Evolutionary conservation across 2,113 vertebrate genomes (phyloP).

Genomic region (Lepus europaeus): DNA sequence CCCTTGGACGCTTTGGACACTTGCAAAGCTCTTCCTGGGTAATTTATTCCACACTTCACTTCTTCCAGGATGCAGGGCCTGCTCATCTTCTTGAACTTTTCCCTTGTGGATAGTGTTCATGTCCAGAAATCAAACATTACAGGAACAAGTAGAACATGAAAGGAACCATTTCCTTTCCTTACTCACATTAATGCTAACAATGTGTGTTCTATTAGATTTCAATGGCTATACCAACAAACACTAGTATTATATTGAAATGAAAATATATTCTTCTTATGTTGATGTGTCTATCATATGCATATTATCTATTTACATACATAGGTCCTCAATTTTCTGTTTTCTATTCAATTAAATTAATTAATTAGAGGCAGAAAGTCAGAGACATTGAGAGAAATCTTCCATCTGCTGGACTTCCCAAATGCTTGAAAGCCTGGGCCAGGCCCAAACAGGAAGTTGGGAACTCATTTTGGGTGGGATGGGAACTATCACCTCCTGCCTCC

Average conservation of each 20-base stretch:
- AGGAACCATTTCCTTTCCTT: neutral
- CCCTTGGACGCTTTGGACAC: neutral
- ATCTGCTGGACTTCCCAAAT: no score
- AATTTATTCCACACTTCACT: neutral
- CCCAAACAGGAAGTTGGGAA: no score
- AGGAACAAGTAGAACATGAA: neutral
- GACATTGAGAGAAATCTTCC: no score
- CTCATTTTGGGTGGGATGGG: no score
- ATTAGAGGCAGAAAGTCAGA: no score
- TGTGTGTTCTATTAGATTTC: neutral
- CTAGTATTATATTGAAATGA: neutral
- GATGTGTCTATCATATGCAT: no score
- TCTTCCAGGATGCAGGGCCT: no score
- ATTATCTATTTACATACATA: no score
- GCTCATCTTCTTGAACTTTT: neutral
- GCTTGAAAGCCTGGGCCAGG: no score
- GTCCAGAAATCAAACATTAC: neutral
- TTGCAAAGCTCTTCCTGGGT: neutral
- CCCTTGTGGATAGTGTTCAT: neutral
- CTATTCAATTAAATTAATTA: no score
- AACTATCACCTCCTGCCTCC: no score
- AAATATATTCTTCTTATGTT: neutral
- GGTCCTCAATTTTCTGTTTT: neutral
- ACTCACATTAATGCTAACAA: neutral
- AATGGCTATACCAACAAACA: neutral